These are phyloP conservation scores for Blennius ocellaris DNA, from an alignment of 2,113 vertebrate species.

Conservation along the genomic window DNA sequence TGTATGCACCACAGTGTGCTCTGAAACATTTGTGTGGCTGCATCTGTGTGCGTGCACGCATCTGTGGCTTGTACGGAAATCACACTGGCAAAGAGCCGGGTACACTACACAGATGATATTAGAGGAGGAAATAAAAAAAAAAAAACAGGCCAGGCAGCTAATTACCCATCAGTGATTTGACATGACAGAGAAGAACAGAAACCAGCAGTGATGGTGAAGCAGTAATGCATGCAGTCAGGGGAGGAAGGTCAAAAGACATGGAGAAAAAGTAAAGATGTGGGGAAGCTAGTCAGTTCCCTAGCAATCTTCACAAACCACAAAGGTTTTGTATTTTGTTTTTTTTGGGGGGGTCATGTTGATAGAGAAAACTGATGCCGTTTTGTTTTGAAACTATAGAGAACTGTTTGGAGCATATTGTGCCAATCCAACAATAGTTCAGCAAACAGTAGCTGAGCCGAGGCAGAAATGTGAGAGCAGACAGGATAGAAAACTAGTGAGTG, in stretches of 20 bases:
- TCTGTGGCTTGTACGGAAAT: constrained; percentile 18
- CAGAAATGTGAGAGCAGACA: constrained; percentile 22
- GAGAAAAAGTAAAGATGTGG: constrained; percentile 1
- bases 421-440: constrained; percentile 16
- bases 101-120: constrained; percentile 43
- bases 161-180: constrained; percentile 66
- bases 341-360: constrained; percentile 3
- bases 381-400: constrained; percentile 23
- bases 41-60: constrained; percentile 20
- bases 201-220: background rate
- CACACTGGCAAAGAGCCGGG: constrained; percentile 32
- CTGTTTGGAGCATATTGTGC: constrained; percentile 19
- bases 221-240: constrained; percentile 6
- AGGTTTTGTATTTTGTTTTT: constrained; percentile 19
- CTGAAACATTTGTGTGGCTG: constrained; percentile 29
- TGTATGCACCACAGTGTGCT: constrained; percentile 20
- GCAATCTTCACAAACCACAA: constrained; percentile 7
- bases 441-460: constrained; percentile 3
- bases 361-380: constrained; percentile 15
- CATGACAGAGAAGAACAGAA: constrained; percentile 40
- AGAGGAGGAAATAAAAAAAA: constrained; percentile 47
- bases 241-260: background rate
- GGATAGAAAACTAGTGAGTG: constrained; percentile 10
- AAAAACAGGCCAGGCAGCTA: constrained; percentile 47
- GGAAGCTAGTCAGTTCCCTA: constrained; percentile 6